Evolutionary conservation across 2,888 invertebrate species (phyloP), one percentile per base, ranked within the genome.

Genomic region (Macrosiphum euphorbiae): DNA sequence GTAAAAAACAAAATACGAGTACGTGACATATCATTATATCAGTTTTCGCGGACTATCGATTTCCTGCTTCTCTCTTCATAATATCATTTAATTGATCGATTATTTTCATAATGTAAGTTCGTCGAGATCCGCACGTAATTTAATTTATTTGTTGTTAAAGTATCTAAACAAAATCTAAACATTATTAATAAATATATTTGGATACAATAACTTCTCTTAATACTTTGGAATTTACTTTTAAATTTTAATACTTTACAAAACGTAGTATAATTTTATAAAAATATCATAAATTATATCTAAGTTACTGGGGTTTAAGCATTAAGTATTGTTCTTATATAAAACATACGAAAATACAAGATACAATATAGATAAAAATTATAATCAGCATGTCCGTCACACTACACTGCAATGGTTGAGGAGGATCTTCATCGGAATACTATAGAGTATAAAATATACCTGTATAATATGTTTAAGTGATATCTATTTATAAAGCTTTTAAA

Each of bases 1-100:
- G 28, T 13, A n/a, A 90, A 67, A 67, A 78, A 67, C 67, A 35
- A 90, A 90, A 90, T 28, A 90, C 90, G 61, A 24, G 47, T 67
- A 67, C 61, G 50, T 90, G 88, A 88, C 35, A 26, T 90, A 67
- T 47, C 44, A 47, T n/a, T 89, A 24, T 67, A 24, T n/a, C 26
- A n/a, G 24, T 58, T 58, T 58, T 55, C 55, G n/a, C 50, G 67
- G 24, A 47, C 44, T 35, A 78, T 90, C 11, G 24, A 88, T 24
- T 88, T 52, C 35, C 24, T 88, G 35, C 35, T 35, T 50, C 10
- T 44, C 26, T 78, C 7, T 67, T 67, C 67, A 35, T 67, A 78
- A 78, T 78, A 78, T 35, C 7, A 78, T 78, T 35, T 78, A 20
- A 2, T 78, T 7, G 8, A 78, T 78, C 78, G 7, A 78, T 78